Base-by-base conservation (phyloP, 2,113 vertebrate species). In the Dasypus novemcinctus region DNA sequence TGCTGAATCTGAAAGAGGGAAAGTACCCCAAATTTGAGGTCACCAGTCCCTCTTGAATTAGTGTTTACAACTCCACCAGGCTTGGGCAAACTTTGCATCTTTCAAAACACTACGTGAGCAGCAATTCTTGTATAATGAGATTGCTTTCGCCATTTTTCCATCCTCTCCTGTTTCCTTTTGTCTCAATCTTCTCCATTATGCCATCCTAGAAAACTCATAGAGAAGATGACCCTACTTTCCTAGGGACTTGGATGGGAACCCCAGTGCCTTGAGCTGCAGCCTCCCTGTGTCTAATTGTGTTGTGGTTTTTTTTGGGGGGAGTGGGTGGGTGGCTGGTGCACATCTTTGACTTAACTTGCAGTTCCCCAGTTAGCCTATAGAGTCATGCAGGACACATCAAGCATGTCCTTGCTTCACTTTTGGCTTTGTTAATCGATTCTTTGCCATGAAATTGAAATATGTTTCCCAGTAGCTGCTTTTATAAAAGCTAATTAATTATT, bases 401-500 rank as follows among this genome's bases (percentile, higher is more conserved):
- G 36, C 74, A 54, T 15, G 18, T 4, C n/a, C 69, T 84, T 2
- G 1, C 49, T 80, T 95, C 52, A n/a, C 63, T 90, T 83, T 80
- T 41, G 33, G 36, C 92, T 94, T 96, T 87, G 76, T 78, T 92
- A 75, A 96, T 95, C 10, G 29, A 95, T 96, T 90, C 64, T 90
- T 84, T 91, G 82, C 92, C 71, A 86, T 90, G 95, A 97, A 97
- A 97, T 36, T 97, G 95, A 97, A 97, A 92, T 96, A 96, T 86
- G 76, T 88, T 91, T 78, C 94, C 78, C 68, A 52, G 93, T 79
- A 95, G 90, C 57, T 93, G 68, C 92, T 95, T 95, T 97, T 96
- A 97, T 92, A 96, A 96, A 93, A 96, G 90, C 92, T 97, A 96
- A 96, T 95, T 92, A 92, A 84, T 88, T 97, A 97, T 96, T 86